Base-by-base conservation (phyloP, 2,113 vertebrate species). In the Callipepla californica region DNA sequence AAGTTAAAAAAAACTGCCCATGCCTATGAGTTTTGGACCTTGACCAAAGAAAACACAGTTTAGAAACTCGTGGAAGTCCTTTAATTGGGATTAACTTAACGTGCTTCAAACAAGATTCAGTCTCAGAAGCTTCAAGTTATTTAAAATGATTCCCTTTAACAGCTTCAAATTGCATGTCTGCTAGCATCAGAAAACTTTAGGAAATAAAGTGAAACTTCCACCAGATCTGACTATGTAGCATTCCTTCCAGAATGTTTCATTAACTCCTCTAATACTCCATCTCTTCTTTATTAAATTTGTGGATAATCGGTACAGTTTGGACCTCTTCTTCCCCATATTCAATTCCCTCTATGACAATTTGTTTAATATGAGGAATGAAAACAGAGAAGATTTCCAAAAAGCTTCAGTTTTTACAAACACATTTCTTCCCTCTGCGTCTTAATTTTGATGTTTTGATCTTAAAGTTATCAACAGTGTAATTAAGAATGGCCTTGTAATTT, bases 31-130 rank as follows among this genome's bases (percentile, higher is more conserved):
- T 90, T 62, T 92, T 95, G 93, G 94, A 95, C 58, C 53, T 58
- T 85, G 70, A 89, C 90, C 63, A 96, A 91, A 97, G 82, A 72
- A 91, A 94, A 89, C 65, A 74, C 11, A 66, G 59, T 89, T 92
- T 50, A 81, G 76, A 91, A 96, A 89, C 69, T 88, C 72, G 84
- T 69, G 66, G 61, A 87, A 93, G 62, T 59, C 51, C 48, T 93
- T 89, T 93, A 90, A 95, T 89, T 96, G 89, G 77, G 85, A 93
- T 93, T 92, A 80, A 94, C 94, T 92, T 87, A 76, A 91, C 63
- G 53, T 23, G 53, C 80, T 95, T 97, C 90, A 96, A 93, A 93
- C 40, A 95, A 88, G 45, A 11, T 48, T 50, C n/a, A 62, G 25
- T 34, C 42, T 89, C 74, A 89, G 59, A 92, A 95, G 82, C 51